Evolutionary conservation across 2,113 vertebrate genomes (phyloP), one percentile per base, ranked within the genome.

Genomic region (Madoqua kirkii): DNA sequence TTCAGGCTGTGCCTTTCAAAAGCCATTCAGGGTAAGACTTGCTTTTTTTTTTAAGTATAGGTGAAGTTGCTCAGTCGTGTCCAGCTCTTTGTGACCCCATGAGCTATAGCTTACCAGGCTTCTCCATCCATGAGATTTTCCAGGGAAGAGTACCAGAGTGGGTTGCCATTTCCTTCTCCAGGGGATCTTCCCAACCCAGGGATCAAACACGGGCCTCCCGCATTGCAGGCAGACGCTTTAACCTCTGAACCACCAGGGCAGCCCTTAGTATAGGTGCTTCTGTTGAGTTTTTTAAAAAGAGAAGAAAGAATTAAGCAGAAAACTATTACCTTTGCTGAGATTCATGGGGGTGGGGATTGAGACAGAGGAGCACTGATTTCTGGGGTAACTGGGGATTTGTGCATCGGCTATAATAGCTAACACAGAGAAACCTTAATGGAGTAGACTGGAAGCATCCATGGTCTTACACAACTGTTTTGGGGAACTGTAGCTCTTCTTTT

Each of bases 21-120:
- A 97, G 92, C 33, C 74, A 93, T 96, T 97, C 23, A 96, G 93
- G 96, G 95, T 98, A 98, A 98, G 98, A 97, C 25, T 89, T 52
- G 15, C 48, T 93, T 92, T 89, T 50, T 84, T 33, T 81, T 52
- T 82, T 82, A 8, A 54, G 67, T 74, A 40, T 40, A 74, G n/a
- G 36, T 23, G 67, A 12, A 40, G 19, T 40, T 23, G 36, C 67
- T 74, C 67, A 74, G 67, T 74, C 21, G 0, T 74, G n/a, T 11
- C 67, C 21, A 3, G 67, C 21, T 40, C 67, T 74, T 74, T 74
- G 67, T 1, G 1, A 40, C 36, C n/a, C 36, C 21, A 13, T 13
- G 67, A 36, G 6, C 67, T 74, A 40, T 40, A 40, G 67, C 36
- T 74, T 40, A 74, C 10, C 36, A 74, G 67, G 21, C 67, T 40